Base-by-base conservation (phyloP, 2,113 vertebrate species). In the Dermatemys mawii region DNA sequence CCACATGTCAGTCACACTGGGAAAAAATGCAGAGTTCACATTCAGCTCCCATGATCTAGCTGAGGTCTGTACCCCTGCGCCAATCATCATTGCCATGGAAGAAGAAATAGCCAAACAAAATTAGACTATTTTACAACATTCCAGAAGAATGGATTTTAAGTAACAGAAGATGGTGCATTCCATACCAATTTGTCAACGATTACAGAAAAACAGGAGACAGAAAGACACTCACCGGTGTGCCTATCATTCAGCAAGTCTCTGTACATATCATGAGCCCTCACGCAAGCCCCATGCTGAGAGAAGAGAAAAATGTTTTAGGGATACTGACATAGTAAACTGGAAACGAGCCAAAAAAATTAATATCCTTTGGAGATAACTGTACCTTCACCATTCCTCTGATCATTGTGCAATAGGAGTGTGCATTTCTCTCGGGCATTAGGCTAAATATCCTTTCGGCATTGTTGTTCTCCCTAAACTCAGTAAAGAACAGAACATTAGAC, bases 301-400 rank as follows among this genome's bases (percentile, higher is more conserved):
- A 29, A 54, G 44, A 57, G 75, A 53, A 83, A 92, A 92, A 63
- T 2, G 32, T 46, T 9, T 16, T 53, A 78, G 91, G 89, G n/a
- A 81, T 6, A 79, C 38, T 51, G 84, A 6, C 13, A 38, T 57
- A 27, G 4, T 16, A 53, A 49, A 35, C 46, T 63, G 35, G 13
- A 26, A 48, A 32, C 49, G 11, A 91, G 55, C 5, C 78, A 44
- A 78, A 63, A 13, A 81, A 22, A 3, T 26, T 50, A 9, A 16
- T 14, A 5, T 78, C 50, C 11, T 76, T 70, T 49, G 80, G 79
- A 54, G 8, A 90, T 19, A 54, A 60, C 41, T 35, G 81, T 94
- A 99, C 99, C 99, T 99, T 99, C 91, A 99, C 99, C 99, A 99
- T 99, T 81, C 99, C 99, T 92, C 98, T 98, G 97, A 99, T 99